These are phyloP conservation scores for Chrysomallon squamiferum DNA, from an alignment of 1,140 invertebrate genomes.

Conservation along the genomic window DNA sequence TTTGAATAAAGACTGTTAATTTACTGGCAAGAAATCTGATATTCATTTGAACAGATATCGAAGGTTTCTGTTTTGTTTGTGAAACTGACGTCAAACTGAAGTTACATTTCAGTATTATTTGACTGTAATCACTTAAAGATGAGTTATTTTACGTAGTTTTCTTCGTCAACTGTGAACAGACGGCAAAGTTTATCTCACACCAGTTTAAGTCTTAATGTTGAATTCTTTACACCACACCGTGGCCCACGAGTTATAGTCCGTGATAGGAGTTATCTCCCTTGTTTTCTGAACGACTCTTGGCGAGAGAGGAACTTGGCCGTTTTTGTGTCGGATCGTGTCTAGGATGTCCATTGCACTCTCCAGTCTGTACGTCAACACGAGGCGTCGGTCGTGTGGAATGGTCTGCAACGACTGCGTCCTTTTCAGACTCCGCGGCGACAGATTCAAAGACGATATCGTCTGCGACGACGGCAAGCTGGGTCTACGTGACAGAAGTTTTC, in stretches of 20 bases:
- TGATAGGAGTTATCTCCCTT: conserved; percentile 23
- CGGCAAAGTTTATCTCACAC: too few species aligned
- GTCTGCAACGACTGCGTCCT: neutral
- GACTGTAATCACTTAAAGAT: too few species aligned
- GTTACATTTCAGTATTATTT: too few species aligned
- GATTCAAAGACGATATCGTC: neutral
- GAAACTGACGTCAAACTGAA: too few species aligned
- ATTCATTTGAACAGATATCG: too few species aligned
- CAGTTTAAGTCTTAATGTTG: too few species aligned
- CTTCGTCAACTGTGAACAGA: too few species aligned
- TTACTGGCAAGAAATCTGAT: too few species aligned
- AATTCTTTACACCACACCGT: conserved; percentile 44
- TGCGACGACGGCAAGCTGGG: neutral
- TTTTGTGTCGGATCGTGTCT: conserved; percentile 34
- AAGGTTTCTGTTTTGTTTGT: too few species aligned
- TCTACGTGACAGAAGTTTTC: neutral
- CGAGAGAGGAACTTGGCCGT: conserved; percentile 30
- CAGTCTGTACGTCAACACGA: conserved; percentile 45
- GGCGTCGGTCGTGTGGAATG: conserved; percentile 28
- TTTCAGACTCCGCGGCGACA: neutral
- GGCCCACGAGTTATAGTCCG: conserved; percentile 45
- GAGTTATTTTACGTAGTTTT: too few species aligned
- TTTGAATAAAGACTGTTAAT: too few species aligned
- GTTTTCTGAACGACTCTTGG: conserved; percentile 21
- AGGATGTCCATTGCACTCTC: conserved; percentile 56